phyloP scores from a whole-genome alignment of 2,113 vertebrate genomes.

The Arothron firmamentum region DNA sequence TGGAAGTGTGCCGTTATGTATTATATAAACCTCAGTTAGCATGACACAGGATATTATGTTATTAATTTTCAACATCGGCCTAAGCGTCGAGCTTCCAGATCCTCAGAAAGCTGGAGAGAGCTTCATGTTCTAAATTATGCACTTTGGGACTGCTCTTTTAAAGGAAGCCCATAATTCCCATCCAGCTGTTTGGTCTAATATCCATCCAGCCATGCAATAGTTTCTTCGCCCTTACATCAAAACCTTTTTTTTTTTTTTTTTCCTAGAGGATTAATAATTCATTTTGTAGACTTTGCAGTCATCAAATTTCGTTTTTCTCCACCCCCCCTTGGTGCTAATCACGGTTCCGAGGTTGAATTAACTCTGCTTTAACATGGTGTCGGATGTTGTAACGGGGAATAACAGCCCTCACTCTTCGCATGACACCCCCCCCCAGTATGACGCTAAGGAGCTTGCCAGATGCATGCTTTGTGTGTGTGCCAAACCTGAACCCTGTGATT shows the following conservation, averaged over 20 bases:
- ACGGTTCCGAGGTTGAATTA: constrained; percentile 42
- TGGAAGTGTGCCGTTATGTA: too few relatives aligned
- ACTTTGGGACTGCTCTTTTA: constrained; percentile 54
- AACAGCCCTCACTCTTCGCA: constrained; percentile 60
- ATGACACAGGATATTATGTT: constrained; percentile 27
- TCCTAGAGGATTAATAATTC: constrained; percentile 52
- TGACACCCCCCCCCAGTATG: constrained; percentile 48
- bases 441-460: constrained; percentile 59
- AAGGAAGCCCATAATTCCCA: constrained; percentile 53
- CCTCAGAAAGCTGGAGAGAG: constrained; percentile 51
- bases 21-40: constrained; percentile 5
- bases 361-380: constrained; percentile 43
- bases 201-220: constrained; percentile 41
- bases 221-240: constrained; percentile 36
- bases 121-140: constrained; percentile 60
- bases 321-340: constrained; percentile 40
- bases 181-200: constrained; percentile 58
- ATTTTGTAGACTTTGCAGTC: constrained; percentile 40
- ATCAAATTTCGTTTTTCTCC: constrained; percentile 32
- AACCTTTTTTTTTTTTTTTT: constrained; percentile 28
- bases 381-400: constrained; percentile 55
- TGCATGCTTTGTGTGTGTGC: constrained; percentile 65
- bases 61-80: constrained; percentile 37
- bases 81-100: constrained; percentile 16
- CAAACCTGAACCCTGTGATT: constrained; percentile 63